These are phyloP conservation scores for Yponomeuta plumbellus DNA, from an alignment of 2,888 invertebrate species.

Conservation along the genomic window DNA sequence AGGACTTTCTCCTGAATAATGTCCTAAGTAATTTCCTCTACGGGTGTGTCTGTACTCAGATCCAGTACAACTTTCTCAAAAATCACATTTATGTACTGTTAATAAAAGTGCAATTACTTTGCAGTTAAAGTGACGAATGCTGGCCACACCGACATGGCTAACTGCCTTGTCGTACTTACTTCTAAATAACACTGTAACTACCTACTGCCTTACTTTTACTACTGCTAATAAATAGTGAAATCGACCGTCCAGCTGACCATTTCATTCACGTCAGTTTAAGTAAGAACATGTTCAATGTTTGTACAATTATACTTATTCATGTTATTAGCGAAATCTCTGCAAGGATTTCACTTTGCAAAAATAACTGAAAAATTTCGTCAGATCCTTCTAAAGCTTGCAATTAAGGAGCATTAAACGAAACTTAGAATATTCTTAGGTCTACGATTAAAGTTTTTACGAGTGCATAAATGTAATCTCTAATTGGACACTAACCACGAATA, in stretches of 20 bases:
- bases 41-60: background rate
- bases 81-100: background rate
- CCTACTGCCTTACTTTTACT: background rate
- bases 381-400: background rate
- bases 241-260: background rate
- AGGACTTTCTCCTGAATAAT: background rate
- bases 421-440: background rate
- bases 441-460: slow-evolving; percentile 2
- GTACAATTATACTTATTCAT: background rate
- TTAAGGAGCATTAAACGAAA: background rate
- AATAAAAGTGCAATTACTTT: background rate
- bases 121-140: background rate
- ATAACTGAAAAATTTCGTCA: background rate
- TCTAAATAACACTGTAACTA: background rate
- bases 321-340: background rate
- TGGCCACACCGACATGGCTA: background rate
- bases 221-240: background rate
- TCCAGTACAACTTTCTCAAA: background rate
- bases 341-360: background rate
- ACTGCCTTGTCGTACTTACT: background rate
- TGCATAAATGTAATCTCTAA: background rate
- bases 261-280: background rate
- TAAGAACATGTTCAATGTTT: background rate
- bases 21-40: background rate
- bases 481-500: background rate